Evolutionary conservation across 2,113 vertebrate species (phyloP).

Genomic region (Oryctolagus cuniculus): DNA sequence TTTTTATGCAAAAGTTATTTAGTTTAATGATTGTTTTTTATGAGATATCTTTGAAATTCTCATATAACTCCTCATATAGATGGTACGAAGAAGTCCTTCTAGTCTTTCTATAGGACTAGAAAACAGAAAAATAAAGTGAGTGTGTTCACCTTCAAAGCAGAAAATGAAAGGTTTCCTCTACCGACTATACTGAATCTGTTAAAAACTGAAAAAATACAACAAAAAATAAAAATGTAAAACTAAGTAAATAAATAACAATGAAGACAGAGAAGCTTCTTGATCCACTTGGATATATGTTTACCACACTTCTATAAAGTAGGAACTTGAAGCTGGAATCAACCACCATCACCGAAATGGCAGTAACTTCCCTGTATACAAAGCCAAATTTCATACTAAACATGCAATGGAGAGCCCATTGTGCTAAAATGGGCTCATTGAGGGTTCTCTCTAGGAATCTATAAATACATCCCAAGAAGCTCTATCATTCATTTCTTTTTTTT

Average conservation of each 20-base stretch:
- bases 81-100: too few relatives aligned
- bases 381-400: not conserved
- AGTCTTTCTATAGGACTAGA: not conserved
- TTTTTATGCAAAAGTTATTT: too few relatives aligned
- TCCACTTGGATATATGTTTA: not conserved
- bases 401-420: not conserved
- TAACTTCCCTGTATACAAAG: not conserved
- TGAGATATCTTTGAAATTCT: too few relatives aligned
- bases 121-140: not conserved
- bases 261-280: too few relatives aligned
- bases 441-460: fast-evolving
- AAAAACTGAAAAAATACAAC: too few relatives aligned
- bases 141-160: not conserved
- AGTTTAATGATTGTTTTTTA: too few relatives aligned
- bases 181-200: too few relatives aligned
- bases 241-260: too few relatives aligned
- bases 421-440: not conserved
- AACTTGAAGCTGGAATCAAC: not conserved
- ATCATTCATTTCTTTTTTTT: not conserved
- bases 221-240: too few relatives aligned
- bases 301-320: not conserved
- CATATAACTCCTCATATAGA: too few relatives aligned
- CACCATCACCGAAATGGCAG: not conserved
- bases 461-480: not conserved
- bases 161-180: too few relatives aligned